phyloP scores from a whole-genome alignment of 2,888 invertebrate species.

The Neuroscelio doddi region DNA sequence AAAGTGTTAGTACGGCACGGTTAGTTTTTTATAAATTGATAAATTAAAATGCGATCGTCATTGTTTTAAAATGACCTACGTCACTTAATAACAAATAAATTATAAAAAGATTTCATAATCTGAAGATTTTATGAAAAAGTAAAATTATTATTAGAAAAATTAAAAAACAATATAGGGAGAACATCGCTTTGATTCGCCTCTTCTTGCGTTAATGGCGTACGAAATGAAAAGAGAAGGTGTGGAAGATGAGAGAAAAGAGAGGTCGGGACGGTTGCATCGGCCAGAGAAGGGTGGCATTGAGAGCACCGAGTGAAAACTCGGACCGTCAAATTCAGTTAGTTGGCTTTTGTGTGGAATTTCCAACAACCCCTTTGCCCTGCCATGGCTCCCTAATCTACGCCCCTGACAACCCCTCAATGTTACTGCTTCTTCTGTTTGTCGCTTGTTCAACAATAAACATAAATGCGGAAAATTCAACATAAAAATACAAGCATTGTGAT shows the following conservation, averaged over 20 bases:
- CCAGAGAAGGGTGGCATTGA: slow-evolving; percentile 27
- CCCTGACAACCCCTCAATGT: slow-evolving; percentile 12
- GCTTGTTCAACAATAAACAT: slow-evolving; percentile 19
- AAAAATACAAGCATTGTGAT: background rate
- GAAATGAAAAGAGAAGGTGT: slow-evolving; percentile 11
- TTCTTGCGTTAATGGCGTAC: slow-evolving; percentile 3
- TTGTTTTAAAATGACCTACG: too few relatives aligned
- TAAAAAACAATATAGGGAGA: background rate
- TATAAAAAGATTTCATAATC: too few relatives aligned
- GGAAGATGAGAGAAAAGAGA: slow-evolving; percentile 18
- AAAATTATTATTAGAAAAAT: too few relatives aligned
- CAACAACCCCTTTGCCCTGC: slow-evolving; percentile 26
- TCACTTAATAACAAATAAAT: too few relatives aligned
- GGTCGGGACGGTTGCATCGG: slow-evolving; percentile 1
- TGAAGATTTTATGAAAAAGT: too few relatives aligned
- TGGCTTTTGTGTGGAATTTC: slow-evolving; percentile 47
- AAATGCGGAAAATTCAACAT: slow-evolving; percentile 21
- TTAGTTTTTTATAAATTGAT: too few relatives aligned
- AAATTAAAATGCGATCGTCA: too few relatives aligned
- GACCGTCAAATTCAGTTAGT: slow-evolving; percentile 55
- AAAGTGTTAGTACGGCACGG: too few relatives aligned
- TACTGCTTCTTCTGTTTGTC: too few relatives aligned
- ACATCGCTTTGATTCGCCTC: slow-evolving; percentile 4
- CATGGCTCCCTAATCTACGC: slow-evolving; percentile 22
- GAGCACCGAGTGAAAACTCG: slow-evolving; percentile 48